Percentiles rank a stretch among this genome's conserved stretches.
Conservation (phyloP, 2,888 invertebrate species). For the Epinotia brunnichana region DNA sequence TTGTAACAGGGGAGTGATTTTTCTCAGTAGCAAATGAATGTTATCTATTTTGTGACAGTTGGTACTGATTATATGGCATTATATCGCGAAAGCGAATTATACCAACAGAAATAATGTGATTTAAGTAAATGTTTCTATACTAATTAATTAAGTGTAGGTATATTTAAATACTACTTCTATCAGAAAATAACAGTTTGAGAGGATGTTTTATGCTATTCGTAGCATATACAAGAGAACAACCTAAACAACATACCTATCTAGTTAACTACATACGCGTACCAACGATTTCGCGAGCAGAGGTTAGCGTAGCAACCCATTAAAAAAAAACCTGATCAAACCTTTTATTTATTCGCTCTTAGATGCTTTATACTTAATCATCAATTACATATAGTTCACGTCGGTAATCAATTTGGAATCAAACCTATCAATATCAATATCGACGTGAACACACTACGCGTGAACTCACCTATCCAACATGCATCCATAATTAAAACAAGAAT, state of each 20-base stretch:
- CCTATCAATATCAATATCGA: conserved; percentile 7
- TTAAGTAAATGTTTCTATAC: not conserved
- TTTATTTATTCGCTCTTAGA: too few species aligned
- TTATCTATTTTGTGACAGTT: conserved; percentile 4
- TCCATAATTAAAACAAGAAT: conserved; percentile 27
- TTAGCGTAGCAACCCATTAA: too few species aligned
- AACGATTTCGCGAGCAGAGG: too few species aligned
- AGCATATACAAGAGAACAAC: too few species aligned
- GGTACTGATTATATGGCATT: not conserved
- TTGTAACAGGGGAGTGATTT: conserved; percentile 32
- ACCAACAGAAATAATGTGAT: not conserved
- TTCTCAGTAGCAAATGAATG: conserved; percentile 8
- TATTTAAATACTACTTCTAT: too few species aligned
- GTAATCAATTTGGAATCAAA: conserved; percentile 3
- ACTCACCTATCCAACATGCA: not conserved
- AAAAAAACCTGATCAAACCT: not conserved
- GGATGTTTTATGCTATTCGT: too few species aligned
- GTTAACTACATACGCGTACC: too few species aligned
- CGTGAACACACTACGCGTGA: conserved; percentile 6
- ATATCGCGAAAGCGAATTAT: not conserved
- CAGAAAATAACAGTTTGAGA: too few species aligned
- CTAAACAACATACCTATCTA: too few species aligned
- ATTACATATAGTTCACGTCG: not conserved
- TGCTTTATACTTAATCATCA: not conserved
- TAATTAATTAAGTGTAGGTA: too few species aligned